Evolutionary conservation across 2,888 invertebrate genomes (phyloP).

Genomic region (Artemia sinica): DNA sequence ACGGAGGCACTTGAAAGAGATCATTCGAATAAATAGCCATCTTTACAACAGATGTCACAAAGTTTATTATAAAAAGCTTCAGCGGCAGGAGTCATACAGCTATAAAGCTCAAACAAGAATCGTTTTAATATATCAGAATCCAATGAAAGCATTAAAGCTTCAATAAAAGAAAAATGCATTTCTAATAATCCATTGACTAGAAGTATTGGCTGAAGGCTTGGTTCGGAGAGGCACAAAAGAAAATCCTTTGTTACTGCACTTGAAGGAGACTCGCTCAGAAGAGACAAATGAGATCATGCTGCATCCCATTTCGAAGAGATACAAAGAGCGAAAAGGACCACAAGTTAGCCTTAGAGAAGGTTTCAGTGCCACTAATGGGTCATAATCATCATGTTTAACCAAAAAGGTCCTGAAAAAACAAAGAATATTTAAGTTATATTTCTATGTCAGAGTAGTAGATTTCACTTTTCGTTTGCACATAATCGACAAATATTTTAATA

Average conservation of each 20-base stretch:
- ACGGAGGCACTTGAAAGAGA: not conserved
- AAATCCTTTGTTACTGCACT: conserved; percentile 1
- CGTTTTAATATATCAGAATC: too few species aligned
- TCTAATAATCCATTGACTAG: conserved; percentile 4
- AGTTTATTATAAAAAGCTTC: not conserved
- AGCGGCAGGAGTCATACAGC: not conserved
- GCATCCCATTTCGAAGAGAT: not conserved
- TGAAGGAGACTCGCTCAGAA: not conserved
- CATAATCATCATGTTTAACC: not conserved
- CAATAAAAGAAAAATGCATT: not conserved
- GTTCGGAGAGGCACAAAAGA: conserved; percentile 1
- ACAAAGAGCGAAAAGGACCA: not conserved
- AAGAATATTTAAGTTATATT: not conserved
- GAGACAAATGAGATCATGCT: not conserved
- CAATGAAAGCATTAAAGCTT: not conserved
- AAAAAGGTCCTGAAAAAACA: conserved; percentile 1
- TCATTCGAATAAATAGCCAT: not conserved
- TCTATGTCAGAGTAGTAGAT: not conserved
- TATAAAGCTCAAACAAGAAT: too few species aligned
- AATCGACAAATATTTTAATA: too few species aligned
- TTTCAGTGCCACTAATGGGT: not conserved
- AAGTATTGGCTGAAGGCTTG: conserved; percentile 2
- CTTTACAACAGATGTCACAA: not conserved
- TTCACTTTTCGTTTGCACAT: too few species aligned
- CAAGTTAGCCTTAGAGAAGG: conserved; percentile 1